Evolutionary conservation across 2,113 vertebrate species (phyloP).

Genomic region (Turdus rufiventris): DNA sequence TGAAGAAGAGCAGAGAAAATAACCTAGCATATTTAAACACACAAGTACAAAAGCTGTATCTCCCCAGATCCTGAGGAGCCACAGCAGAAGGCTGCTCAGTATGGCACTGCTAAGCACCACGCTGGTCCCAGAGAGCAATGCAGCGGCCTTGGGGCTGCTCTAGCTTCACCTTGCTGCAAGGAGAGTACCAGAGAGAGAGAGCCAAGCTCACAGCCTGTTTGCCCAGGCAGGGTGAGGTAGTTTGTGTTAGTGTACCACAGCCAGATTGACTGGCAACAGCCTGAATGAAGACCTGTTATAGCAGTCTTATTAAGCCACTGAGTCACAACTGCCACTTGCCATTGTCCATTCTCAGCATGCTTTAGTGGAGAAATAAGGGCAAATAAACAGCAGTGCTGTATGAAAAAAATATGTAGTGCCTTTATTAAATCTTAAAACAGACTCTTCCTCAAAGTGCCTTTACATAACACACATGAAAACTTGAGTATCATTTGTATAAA

Average conservation of each 20-base stretch:
- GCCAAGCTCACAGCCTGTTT: background rate
- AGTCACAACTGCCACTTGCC: background rate
- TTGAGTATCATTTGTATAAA: background rate
- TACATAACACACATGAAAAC: background rate
- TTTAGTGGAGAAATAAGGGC: background rate
- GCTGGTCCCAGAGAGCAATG: background rate
- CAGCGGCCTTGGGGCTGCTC: background rate
- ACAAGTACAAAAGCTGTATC: background rate
- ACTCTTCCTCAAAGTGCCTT: background rate
- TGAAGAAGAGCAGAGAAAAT: background rate
- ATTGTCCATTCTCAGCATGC: background rate
- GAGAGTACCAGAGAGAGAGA: background rate
- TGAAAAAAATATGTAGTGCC: conserved; percentile 20
- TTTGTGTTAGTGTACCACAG: background rate
- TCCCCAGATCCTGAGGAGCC: background rate
- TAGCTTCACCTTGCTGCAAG: background rate
- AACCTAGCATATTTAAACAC: background rate
- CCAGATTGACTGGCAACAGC: background rate
- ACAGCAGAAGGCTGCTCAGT: background rate
- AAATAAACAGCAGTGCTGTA: background rate
- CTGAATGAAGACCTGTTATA: background rate
- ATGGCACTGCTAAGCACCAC: background rate
- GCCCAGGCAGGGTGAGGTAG: background rate
- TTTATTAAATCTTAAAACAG: conserved; percentile 41
- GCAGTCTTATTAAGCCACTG: background rate